Evolutionary conservation across 2,888 invertebrate genomes (phyloP).

Genomic region (Exocentrus adspersus): DNA sequence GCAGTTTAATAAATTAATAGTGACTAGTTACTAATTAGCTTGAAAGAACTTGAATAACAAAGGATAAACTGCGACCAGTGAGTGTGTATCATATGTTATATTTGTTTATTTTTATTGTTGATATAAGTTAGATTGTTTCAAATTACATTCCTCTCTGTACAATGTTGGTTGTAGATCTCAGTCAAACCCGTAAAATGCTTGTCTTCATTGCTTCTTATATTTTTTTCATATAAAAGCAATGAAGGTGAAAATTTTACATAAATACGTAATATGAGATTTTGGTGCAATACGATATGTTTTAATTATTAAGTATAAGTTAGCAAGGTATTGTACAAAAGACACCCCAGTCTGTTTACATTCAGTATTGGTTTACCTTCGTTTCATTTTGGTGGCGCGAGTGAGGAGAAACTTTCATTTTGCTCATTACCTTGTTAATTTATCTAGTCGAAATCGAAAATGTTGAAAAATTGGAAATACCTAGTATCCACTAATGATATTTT

Average conservation of each 20-base stretch:
- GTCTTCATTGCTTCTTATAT: slow-evolving; percentile 9
- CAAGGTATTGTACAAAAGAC: slow-evolving; percentile 10
- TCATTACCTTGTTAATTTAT: slow-evolving; percentile 25
- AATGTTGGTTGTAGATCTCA: slow-evolving; percentile 45
- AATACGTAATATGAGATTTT: slow-evolving; percentile 10
- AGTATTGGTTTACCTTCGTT: too few species aligned
- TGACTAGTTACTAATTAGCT: slow-evolving; percentile 62
- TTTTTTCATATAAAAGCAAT: slow-evolving; percentile 5
- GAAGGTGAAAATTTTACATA: slow-evolving; percentile 9
- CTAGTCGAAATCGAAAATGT: slow-evolving; percentile 33
- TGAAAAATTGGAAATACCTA: slow-evolving; percentile 43
- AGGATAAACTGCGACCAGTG: slow-evolving; percentile 58
- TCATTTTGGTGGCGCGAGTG: too few species aligned
- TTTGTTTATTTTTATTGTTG: slow-evolving; percentile 51
- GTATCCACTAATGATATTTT: slow-evolving; percentile 50
- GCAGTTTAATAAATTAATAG: slow-evolving; percentile 77
- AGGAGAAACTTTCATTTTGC: neutral
- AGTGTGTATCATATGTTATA: slow-evolving; percentile 56
- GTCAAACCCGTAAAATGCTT: slow-evolving; percentile 30
- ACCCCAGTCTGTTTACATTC: too few species aligned
- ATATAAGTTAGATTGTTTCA: slow-evolving; percentile 42
- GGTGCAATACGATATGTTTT: slow-evolving; percentile 24
- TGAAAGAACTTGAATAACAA: slow-evolving; percentile 53
- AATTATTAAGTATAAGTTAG: slow-evolving; percentile 10
- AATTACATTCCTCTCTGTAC: slow-evolving; percentile 38